A percentile compares a stretch with the other conserved stretches of the same genome.
Conservation (phyloP, 1,140 invertebrate species). For the Parapsyche elsis region DNA sequence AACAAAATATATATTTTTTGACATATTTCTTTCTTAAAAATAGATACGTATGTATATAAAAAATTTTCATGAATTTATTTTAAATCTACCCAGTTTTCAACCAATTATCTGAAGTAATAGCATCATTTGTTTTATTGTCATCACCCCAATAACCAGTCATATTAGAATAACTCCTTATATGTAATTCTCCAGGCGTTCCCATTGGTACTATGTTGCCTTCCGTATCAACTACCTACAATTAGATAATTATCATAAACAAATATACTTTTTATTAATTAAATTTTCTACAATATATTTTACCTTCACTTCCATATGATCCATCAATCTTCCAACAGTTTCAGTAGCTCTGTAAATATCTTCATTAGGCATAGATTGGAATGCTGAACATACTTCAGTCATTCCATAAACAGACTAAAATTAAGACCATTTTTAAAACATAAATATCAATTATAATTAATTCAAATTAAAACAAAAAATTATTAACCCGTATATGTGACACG, state of each 20-base stretch:
- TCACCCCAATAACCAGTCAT: conserved; percentile 93
- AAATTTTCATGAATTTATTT: background rate
- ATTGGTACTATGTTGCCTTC: conserved; percentile 78
- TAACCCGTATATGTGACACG: conserved; percentile 64
- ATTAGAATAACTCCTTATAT: conserved; percentile 80
- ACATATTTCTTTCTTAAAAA: too few species aligned
- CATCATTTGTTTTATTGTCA: conserved; percentile 80
- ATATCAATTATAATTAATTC: conserved; percentile 37
- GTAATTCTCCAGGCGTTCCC: conserved; percentile 84
- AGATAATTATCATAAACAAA: background rate
- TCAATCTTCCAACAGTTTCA: conserved; percentile 78
- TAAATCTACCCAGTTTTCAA: conserved; percentile 86
- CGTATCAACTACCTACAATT: conserved; percentile 71
- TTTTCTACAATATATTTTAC: conserved; percentile 59
- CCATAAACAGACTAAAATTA: conserved; percentile 79
- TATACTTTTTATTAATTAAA: background rate
- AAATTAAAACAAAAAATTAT: conserved; percentile 11
- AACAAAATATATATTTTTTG: conserved; percentile 19
- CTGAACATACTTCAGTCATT: conserved; percentile 81
- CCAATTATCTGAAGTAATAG: conserved; percentile 81
- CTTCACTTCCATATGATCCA: conserved; percentile 79
- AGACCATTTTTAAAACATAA: background rate
- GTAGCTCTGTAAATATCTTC: conserved; percentile 72
- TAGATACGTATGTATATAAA: conserved; percentile 2
- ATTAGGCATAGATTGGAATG: conserved; percentile 70